A percentile compares a stretch with the other conserved stretches of the same genome.
These are phyloP conservation scores for Melipona quadrifasciata DNA, from an alignment of 1,140 invertebrate species.

Conservation along the genomic window DNA sequence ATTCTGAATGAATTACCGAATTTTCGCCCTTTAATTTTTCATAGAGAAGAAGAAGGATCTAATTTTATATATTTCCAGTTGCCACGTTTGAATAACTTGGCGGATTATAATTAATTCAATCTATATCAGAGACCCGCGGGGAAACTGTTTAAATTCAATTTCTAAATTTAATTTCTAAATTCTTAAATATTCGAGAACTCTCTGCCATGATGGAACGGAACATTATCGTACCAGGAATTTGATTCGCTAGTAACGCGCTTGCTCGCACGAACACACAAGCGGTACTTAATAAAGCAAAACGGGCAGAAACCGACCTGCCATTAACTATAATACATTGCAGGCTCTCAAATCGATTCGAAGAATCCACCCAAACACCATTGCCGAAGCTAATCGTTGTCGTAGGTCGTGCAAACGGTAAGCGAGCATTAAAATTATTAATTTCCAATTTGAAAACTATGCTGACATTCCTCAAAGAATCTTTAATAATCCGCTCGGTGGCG, in stretches of 20 bases:
- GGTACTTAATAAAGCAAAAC: background rate
- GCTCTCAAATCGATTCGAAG: conserved; percentile 10
- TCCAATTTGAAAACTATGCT: background rate
- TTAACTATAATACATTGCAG: background rate
- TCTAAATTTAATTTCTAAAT: no score
- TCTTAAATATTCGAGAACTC: background rate
- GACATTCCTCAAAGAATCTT: no score
- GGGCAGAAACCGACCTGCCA: background rate
- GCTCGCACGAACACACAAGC: no score
- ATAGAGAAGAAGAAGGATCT: no score
- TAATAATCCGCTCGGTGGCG: background rate
- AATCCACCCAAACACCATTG: background rate
- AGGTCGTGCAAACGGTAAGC: background rate
- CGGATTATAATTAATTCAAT: no score
- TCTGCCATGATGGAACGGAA: background rate
- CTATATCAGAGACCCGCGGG: no score
- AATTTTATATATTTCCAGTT: no score
- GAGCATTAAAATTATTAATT: background rate
- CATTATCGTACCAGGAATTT: background rate
- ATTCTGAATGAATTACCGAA: no score
- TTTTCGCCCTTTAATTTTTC: no score
- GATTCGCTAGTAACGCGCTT: background rate
- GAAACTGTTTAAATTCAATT: no score
- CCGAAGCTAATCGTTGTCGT: background rate
- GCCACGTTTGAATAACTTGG: no score